These are phyloP conservation scores for Pituophis catenifer DNA, from an alignment of 2,113 vertebrate species.

Conservation along the genomic window DNA sequence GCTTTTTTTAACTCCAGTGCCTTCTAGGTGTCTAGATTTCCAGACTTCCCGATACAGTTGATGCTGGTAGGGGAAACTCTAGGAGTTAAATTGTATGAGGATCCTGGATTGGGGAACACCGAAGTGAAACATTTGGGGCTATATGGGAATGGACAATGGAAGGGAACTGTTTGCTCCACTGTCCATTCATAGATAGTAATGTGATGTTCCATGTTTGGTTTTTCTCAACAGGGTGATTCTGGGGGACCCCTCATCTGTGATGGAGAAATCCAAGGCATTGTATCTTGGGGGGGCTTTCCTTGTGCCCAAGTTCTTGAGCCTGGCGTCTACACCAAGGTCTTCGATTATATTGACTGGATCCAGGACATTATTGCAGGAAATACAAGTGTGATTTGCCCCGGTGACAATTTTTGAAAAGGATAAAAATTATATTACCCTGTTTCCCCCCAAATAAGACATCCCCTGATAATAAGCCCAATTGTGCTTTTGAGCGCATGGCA, in stretches of 20 bases:
- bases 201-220: background rate
- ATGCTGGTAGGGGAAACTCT: background rate
- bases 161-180: background rate
- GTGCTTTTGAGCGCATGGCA: too few species aligned
- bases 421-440: too few species aligned
- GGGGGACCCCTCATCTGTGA: conserved; percentile 76
- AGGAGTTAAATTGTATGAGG: background rate
- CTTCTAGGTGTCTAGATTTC: background rate
- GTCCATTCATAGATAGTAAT: background rate
- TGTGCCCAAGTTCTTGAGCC: conserved; percentile 68
- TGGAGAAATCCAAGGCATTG: conserved; percentile 71
- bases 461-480: too few species aligned
- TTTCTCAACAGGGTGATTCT: conserved; percentile 70
- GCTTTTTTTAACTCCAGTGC: background rate
- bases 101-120: background rate
- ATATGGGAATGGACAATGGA: background rate
- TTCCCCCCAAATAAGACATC: too few species aligned
- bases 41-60: background rate
- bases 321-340: conserved; percentile 77
- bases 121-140: background rate
- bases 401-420: background rate
- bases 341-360: conserved; percentile 72
- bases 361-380: conserved; percentile 50
- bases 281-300: conserved; percentile 73
- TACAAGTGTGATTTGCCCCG: accelerated